Conservation (phyloP, 1,140 invertebrate species). For the Leptonema lineaticorne region DNA sequence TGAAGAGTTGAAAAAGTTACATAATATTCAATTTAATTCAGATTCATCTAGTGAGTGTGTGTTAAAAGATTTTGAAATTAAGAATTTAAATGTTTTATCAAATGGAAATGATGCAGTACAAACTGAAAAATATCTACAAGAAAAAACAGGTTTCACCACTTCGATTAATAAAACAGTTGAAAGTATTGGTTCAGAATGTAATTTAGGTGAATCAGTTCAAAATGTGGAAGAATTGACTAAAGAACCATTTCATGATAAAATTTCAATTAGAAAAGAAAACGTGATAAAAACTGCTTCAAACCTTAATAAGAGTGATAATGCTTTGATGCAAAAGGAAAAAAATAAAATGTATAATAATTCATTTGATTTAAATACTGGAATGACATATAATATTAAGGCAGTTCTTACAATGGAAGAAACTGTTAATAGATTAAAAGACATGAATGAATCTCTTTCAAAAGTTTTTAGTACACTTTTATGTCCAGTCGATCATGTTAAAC, state of each 20-base stretch:
- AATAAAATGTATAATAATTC: not conserved
- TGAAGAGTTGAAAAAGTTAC: slow-evolving; percentile 23
- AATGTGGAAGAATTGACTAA: too few relatives aligned
- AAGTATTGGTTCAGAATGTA: too few relatives aligned
- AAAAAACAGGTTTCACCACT: too few relatives aligned
- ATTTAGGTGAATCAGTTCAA: too few relatives aligned
- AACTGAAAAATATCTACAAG: too few relatives aligned
- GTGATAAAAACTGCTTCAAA: not conserved
- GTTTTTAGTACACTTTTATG: not conserved
- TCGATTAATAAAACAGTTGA: too few relatives aligned
- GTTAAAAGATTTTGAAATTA: not conserved
- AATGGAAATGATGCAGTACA: too few relatives aligned
- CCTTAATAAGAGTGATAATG: slow-evolving; percentile 5
- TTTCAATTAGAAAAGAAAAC: not conserved
- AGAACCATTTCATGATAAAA: too few relatives aligned
- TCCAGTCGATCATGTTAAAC: not conserved
- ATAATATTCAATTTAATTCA: not conserved
- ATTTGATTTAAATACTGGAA: not conserved
- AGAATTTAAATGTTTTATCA: too few relatives aligned
- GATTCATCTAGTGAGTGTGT: not conserved
- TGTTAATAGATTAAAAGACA: not conserved
- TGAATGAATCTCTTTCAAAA: slow-evolving; percentile 4
- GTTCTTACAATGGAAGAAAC: not conserved
- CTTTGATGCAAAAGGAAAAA: not conserved
- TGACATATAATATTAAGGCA: not conserved